Evolutionary conservation across 2,797 vertebrate species (phyloP), one percentile per base, ranked within the genome.

Genomic region (Coregonus sp.): DNA sequence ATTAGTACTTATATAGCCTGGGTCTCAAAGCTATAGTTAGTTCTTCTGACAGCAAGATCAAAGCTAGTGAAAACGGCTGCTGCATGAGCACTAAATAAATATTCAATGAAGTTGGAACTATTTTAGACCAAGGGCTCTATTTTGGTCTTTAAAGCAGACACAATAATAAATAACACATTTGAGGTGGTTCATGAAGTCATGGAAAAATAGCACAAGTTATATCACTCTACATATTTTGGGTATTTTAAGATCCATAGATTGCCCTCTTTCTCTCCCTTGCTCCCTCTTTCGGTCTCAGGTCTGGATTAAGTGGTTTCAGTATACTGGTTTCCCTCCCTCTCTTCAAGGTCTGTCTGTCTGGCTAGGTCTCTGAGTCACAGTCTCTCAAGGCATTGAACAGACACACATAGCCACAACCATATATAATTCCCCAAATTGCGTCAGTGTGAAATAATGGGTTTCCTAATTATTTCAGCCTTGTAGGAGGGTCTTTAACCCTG

Each of bases 281-380:
- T 52, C 5, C 51, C 51, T 15, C 51, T 52, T 25, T 65, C 61
- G 20, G 67, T 79, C 78, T 78, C 25, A 73, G 74, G 33, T 82
- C 61, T 78, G 72, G 71, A 82, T 82, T 77, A 56, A 78, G 75
- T 65, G 81, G 61, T 77, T 67, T 59, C 82, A 85, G 59, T n/a
- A 73, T 66, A 4, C 80, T 70, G 47, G n/a, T 74, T 70, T 16
- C 81, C 65, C 25, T 67, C n/a, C 12, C 2, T 40, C 69, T 12
- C 78, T 76, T 84, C 75, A 79, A 15, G 31, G 31, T 33, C 31
- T 70, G 70, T 69, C 63, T 69, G 80, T 79, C 82, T 80, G 81
- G 85, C 75, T 75, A 80, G 72, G 76, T 79, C 79, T 33, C 31
- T 87, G 88, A 90, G 82, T 91, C 89, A 87, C 83, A 75, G 69